Evolutionary conservation across 2,113 vertebrate species (phyloP), one percentile per base, ranked within the genome.

Genomic region (Cyprichromis sp.): DNA sequence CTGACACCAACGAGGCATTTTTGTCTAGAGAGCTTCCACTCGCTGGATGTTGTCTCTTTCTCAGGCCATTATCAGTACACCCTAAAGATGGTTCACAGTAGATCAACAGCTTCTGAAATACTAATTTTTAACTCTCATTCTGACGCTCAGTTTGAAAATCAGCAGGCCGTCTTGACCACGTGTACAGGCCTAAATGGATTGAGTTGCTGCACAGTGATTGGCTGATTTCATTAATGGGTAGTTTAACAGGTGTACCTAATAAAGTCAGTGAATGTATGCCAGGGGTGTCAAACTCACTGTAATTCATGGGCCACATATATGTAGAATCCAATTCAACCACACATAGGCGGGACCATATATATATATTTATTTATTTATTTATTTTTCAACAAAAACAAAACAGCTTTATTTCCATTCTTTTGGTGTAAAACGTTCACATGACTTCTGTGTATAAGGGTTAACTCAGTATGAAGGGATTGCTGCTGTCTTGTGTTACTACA

Each of bases 161-260:
- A 45, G 40, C 40, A 76, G 14, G 71, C 2, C 0, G 8, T 76
- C 14, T 47, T 29, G 21, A 71, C n/a, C 21, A 45, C 2, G 2
- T 76, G 5, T 47, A 45, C 40, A 0, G 0, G 68, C 68, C 8
- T 26, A 45, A 29, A 73, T 45, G 68, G 38, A 45, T 4, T 26
- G 1, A 73, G 38, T 42, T 73, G 38, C 21, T 73, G 21, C 21
- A 42, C 5, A 17, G 21, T 17, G 40, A 17, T 45, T 45, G 68
- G 38, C 8, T 45, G 13, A 73, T 73, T 73, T 42, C 8, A 45
- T 45, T 2, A 45, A 45, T 73, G 13, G 8, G 5, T 17, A 73
- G 38, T 26, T 73, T 16, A 73, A 73, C 38, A 45, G 21, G 68
- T 73, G 68, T 45, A 24, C 68, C 38, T 73, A 73, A 73, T 73